Conservation (phyloP, 2,888 invertebrate species). For the Zygogramma bicolorata region DNA sequence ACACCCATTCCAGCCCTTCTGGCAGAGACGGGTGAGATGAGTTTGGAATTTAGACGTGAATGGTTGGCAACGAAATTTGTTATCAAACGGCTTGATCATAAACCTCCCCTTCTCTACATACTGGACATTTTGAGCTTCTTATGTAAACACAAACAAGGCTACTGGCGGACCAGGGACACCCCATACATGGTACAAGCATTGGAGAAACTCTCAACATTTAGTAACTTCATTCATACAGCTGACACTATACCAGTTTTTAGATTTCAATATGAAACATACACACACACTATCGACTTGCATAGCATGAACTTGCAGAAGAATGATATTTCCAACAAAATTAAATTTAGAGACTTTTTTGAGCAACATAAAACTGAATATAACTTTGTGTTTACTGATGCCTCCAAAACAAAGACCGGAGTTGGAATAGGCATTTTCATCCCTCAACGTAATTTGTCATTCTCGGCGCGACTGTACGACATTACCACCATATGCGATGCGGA, state of each 20-base stretch:
- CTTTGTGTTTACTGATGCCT: background rate
- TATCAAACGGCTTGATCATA: too few relatives aligned
- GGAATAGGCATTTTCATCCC: background rate
- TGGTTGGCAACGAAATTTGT: background rate
- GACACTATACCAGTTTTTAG: background rate
- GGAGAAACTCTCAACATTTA: background rate
- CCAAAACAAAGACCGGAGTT: background rate
- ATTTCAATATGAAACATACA: background rate
- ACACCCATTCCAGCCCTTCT: slow-evolving; percentile 4
- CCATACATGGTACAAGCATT: background rate
- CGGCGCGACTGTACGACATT: background rate
- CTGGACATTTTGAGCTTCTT: background rate
- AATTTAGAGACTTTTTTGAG: background rate
- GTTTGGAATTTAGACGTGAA: background rate
- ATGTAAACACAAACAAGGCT: too few relatives aligned
- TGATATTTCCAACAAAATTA: background rate
- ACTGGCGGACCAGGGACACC: too few relatives aligned
- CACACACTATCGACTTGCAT: background rate
- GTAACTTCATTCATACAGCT: too few relatives aligned
- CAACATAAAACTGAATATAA: background rate
- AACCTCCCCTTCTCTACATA: background rate
- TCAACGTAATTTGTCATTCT: too few relatives aligned
- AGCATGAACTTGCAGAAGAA: background rate
- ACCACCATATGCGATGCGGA: background rate
- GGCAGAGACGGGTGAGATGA: background rate